These are phyloP conservation scores for Allacma fusca DNA, from an alignment of 2,888 invertebrate species.

Conservation along the genomic window DNA sequence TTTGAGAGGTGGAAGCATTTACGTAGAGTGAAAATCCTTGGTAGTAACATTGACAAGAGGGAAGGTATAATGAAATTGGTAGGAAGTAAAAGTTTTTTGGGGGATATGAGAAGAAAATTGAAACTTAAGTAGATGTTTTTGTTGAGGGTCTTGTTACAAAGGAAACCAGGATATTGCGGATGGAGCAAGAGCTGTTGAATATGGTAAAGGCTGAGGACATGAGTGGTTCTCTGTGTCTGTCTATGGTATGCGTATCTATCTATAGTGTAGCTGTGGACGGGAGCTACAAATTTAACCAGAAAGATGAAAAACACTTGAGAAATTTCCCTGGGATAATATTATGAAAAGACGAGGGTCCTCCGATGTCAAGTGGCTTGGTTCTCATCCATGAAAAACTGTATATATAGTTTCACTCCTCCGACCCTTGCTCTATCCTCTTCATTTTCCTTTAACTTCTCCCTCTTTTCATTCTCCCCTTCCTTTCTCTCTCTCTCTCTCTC, in stretches of 20 bases:
- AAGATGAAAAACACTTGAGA: constrained; percentile 37
- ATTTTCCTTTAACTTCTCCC: constrained; percentile 18
- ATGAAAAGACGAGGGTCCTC: constrained; percentile 42
- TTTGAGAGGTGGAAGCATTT: too few relatives aligned
- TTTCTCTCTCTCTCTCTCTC: constrained; percentile 14
- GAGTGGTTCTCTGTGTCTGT: not conserved
- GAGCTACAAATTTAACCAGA: not conserved
- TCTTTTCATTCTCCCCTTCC: constrained; percentile 17
- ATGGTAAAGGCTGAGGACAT: not conserved
- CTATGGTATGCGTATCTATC: not conserved
- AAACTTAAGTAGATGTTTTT: constrained; percentile 13
- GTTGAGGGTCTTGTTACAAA: constrained; percentile 9
- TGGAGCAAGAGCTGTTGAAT: not conserved
- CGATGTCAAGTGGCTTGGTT: constrained; percentile 43
- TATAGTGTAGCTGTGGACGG: not conserved
- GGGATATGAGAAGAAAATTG: not conserved
- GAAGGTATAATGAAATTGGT: not conserved
- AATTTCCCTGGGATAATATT: constrained; percentile 40
- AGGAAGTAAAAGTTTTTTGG: not conserved
- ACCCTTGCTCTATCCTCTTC: constrained; percentile 24
- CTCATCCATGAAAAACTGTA: constrained; percentile 25
- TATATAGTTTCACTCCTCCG: constrained; percentile 17
- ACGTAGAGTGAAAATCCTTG: too few relatives aligned
- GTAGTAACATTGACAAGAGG: too few relatives aligned
- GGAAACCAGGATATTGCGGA: constrained; percentile 11